A percentile compares a stretch with the other conserved stretches of the same genome.
Conservation (phyloP, 2,113 vertebrate genomes). For the Sardina pilchardus region DNA sequence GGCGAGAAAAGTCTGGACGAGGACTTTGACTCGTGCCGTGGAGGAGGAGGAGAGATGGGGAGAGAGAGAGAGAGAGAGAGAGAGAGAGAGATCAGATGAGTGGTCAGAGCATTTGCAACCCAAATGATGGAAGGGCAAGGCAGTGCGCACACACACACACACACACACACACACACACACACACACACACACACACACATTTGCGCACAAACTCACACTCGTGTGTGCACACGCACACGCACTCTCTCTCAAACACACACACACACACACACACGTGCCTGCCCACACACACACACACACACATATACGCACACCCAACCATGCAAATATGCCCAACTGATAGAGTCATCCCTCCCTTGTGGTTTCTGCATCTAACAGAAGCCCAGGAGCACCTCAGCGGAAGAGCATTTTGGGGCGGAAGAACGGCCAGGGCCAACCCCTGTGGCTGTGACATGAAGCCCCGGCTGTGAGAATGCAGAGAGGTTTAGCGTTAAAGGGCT, state of each 20-base stretch:
- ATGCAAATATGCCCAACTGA: constrained; percentile 46
- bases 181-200: too few relatives aligned
- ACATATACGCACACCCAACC: neutral
- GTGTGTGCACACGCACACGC: too few relatives aligned
- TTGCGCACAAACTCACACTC: too few relatives aligned
- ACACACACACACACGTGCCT: too few relatives aligned
- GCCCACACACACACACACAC: too few relatives aligned
- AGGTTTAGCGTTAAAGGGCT: neutral
- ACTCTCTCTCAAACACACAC: too few relatives aligned
- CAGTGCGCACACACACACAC: neutral
- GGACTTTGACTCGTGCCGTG: neutral
- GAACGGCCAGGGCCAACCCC: neutral
- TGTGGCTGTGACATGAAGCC: neutral
- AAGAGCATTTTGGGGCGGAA: neutral
- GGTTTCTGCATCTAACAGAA: neutral
- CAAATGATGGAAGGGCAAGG: constrained; percentile 38
- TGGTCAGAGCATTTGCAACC: constrained; percentile 50
- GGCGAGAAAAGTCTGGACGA: too few relatives aligned
- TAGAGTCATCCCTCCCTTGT: neutral
- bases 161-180: too few relatives aligned
- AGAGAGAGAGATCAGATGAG: constrained; percentile 12
- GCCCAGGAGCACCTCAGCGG: neutral
- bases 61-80: constrained; percentile 11
- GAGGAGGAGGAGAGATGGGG: neutral
- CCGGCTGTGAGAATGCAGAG: constrained; percentile 10